These are phyloP conservation scores for Eugnorisma glareosa DNA, from an alignment of 2,888 invertebrate species.

Conservation along the genomic window DNA sequence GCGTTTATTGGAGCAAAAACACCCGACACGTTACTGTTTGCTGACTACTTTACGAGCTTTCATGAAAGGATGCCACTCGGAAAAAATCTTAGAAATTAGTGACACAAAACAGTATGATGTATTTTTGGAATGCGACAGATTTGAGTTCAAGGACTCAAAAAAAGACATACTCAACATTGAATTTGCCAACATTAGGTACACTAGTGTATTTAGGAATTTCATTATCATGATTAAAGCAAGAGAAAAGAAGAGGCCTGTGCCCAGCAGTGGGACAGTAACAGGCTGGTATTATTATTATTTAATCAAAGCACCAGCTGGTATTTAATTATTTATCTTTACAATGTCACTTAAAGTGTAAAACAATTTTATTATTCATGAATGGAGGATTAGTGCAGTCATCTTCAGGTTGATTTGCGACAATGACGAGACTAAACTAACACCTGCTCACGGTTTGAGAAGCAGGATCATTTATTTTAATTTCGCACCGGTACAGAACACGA, in stretches of 20 bases:
- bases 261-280: too few species aligned
- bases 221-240: too few species aligned
- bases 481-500: not conserved
- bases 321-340: not conserved
- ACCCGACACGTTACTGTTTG: conserved; percentile 77
- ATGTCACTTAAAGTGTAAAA: conserved; percentile 3
- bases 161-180: not conserved
- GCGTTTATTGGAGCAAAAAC: conserved; percentile 87
- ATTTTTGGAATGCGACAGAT: conserved; percentile 13
- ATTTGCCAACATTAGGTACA: too few species aligned
- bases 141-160: not conserved
- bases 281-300: too few species aligned
- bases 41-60: conserved; percentile 71
- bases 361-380: conserved; percentile 17
- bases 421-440: conserved; percentile 9
- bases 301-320: not conserved
- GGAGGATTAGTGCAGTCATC: not conserved
- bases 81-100: conserved; percentile 55
- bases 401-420: conserved; percentile 14
- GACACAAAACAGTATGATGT: conserved; percentile 57
- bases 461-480: not conserved
- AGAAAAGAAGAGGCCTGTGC: too few species aligned
- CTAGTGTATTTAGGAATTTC: not conserved
- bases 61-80: conserved; percentile 75
- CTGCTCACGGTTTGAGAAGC: not conserved